phyloP scores from a whole-genome alignment of 2,888 invertebrate genomes.

The Plemyria rubiginata region DNA sequence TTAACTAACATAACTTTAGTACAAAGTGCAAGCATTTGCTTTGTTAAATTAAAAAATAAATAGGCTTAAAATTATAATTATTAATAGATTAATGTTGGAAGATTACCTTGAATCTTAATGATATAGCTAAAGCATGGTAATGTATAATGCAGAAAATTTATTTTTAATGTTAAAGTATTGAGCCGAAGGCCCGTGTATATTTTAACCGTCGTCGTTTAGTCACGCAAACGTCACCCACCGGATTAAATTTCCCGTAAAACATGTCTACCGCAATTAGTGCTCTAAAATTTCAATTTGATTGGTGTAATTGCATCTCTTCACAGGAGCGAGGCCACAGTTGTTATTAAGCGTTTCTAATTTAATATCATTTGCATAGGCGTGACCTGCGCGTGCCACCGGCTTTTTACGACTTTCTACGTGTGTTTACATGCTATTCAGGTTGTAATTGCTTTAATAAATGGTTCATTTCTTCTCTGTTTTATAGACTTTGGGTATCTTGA shows the following conservation, averaged over 20 bases:
- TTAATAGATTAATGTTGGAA: not conserved
- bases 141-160: not conserved
- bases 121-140: not conserved
- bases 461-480: not conserved
- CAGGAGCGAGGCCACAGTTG: slow-evolving; percentile 77
- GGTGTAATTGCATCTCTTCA: slow-evolving; percentile 84
- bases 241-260: slow-evolving; percentile 69
- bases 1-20: too few species aligned
- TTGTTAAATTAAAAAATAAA: too few species aligned
- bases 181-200: slow-evolving; percentile 7
- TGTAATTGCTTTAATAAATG: slow-evolving; percentile 16
- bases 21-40: too few species aligned
- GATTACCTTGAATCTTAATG: not conserved
- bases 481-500: not conserved
- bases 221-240: slow-evolving; percentile 49
- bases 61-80: too few species aligned
- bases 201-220: slow-evolving; percentile 32
- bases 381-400: slow-evolving; percentile 57
- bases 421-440: slow-evolving; percentile 28
- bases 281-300: slow-evolving; percentile 82
- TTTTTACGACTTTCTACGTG: slow-evolving; percentile 35
- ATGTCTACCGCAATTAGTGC: slow-evolving; percentile 78
- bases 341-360: slow-evolving; percentile 84
- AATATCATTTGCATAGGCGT: slow-evolving; percentile 84
- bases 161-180: not conserved